Conservation (phyloP, 2,888 invertebrate genomes). For the Thecocarcelia acutangulata region DNA sequence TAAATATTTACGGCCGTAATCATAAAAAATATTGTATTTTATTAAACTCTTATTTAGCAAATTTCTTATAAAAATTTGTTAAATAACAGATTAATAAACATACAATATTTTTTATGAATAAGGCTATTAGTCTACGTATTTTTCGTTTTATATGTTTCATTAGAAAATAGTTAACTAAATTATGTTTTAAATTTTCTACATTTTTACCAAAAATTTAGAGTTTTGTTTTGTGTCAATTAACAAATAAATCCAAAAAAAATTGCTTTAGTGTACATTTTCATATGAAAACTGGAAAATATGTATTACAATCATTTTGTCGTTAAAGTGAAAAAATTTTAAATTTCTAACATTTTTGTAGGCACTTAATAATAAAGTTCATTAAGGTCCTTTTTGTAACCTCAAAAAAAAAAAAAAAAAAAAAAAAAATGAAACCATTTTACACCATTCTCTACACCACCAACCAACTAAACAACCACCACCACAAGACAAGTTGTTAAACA, state of each 20-base stretch:
- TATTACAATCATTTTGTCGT: slow-evolving; percentile 1
- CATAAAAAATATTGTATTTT: too few relatives aligned
- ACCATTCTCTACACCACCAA: background rate
- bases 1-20: slow-evolving; percentile 23
- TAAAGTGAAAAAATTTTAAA: background rate
- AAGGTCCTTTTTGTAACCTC: background rate
- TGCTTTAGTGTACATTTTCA: slow-evolving; percentile 7
- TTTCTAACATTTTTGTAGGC: slow-evolving; percentile 13
- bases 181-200: slow-evolving; percentile 7
- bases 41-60: too few relatives aligned
- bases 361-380: slow-evolving; percentile 8
- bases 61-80: too few relatives aligned
- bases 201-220: slow-evolving; percentile 34
- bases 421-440: slow-evolving; percentile 22
- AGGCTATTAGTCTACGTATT: slow-evolving; percentile 9
- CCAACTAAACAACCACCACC: background rate
- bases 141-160: slow-evolving; percentile 30
- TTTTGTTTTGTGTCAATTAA: slow-evolving; percentile 44
- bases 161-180: slow-evolving; percentile 48
- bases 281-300: background rate
- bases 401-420: slow-evolving; percentile 1
- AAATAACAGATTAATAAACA: too few relatives aligned
- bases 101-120: too few relatives aligned
- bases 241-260: slow-evolving; percentile 5
- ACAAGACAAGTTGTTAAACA: slow-evolving; percentile 25